phyloP scores from a whole-genome alignment of 2,888 invertebrate species.

The Pammene fasciana region DNA sequence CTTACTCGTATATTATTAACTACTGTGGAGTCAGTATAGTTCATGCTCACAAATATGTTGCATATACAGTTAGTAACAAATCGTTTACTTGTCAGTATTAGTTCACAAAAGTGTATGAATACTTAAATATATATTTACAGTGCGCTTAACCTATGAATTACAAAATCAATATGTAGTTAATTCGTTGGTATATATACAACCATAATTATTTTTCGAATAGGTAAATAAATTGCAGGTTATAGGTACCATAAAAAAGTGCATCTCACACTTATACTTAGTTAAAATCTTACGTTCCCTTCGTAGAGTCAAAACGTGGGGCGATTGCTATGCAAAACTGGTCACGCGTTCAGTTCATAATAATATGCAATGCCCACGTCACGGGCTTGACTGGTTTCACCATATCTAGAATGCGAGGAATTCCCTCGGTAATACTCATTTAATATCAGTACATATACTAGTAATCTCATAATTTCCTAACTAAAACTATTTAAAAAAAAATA shows the following conservation, averaged over 20 bases:
- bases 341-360: slow-evolving; percentile 21
- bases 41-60: background rate
- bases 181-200: background rate
- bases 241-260: slow-evolving; percentile 10
- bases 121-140: slow-evolving; percentile 29
- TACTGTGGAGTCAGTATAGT: slow-evolving; percentile 21
- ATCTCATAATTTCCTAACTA: too few relatives aligned
- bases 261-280: slow-evolving; percentile 2
- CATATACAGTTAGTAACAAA: slow-evolving; percentile 34
- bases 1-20: slow-evolving; percentile 7
- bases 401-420: slow-evolving; percentile 59
- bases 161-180: background rate
- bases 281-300: slow-evolving; percentile 29
- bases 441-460: too few relatives aligned
- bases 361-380: slow-evolving; percentile 59
- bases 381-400: slow-evolving; percentile 64
- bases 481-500: too few relatives aligned
- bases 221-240: background rate
- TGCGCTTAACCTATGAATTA: slow-evolving; percentile 14
- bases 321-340: slow-evolving; percentile 3
- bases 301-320: slow-evolving; percentile 6
- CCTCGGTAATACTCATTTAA: slow-evolving; percentile 1
- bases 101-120: slow-evolving; percentile 22
- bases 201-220: background rate
- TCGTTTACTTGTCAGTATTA: slow-evolving; percentile 14